phyloP scores from a whole-genome alignment of 2,888 invertebrate genomes.

The Hirtodrosophila histrioides region DNA sequence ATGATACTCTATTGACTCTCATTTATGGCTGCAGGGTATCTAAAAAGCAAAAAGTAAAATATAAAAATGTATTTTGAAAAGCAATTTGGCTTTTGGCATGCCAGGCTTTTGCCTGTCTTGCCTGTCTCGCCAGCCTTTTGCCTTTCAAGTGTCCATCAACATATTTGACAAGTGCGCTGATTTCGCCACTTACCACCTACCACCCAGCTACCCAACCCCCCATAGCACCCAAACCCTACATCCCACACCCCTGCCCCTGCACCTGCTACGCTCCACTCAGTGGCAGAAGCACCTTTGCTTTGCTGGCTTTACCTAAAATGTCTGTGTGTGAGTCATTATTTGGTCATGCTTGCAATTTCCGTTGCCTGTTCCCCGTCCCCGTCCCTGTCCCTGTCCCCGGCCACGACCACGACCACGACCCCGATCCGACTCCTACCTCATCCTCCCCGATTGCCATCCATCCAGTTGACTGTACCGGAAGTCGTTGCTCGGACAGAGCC shows the following conservation, averaged over 20 bases:
- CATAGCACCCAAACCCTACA: neutral
- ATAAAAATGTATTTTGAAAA: constrained; percentile 54
- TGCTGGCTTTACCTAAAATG: constrained; percentile 26
- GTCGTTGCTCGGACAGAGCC: constrained; percentile 38
- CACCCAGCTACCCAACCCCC: neutral
- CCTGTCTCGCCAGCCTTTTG: constrained; percentile 38
- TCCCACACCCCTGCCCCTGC: neutral
- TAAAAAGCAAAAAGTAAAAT: neutral
- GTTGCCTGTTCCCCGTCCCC: constrained; percentile 15
- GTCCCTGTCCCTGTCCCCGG: neutral
- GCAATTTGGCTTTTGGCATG: constrained; percentile 66
- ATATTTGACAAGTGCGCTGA: constrained; percentile 77
- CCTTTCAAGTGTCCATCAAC: constrained; percentile 78
- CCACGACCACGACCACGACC: too few species aligned
- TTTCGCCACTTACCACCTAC: constrained; percentile 33
- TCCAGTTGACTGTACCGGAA: constrained; percentile 54
- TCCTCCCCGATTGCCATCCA: constrained; percentile 41
- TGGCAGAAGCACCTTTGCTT: constrained; percentile 28
- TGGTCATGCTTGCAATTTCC: constrained; percentile 77
- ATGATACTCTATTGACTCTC: too few species aligned
- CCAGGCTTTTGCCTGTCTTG: constrained; percentile 42
- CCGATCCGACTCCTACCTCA: neutral
- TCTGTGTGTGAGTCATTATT: constrained; percentile 66
- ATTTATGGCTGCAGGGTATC: constrained; percentile 28
- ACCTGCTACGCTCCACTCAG: neutral